Evolutionary conservation across 2,113 vertebrate genomes (phyloP).

Genomic region (Chelonoidis abingdonii): DNA sequence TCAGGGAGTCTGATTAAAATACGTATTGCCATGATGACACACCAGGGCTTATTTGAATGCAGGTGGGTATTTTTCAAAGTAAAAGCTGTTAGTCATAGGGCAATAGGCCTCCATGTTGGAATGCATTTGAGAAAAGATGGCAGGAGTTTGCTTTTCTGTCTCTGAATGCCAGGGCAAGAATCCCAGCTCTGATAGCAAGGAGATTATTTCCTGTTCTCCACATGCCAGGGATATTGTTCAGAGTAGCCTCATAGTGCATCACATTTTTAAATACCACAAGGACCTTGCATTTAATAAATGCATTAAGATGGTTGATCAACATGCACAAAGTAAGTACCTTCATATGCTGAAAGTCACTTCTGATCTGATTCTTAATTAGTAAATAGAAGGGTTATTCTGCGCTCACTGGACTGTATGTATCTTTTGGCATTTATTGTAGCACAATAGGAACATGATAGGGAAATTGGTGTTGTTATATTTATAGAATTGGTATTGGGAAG

Average conservation of each 20-base stretch:
- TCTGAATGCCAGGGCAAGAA: neutral
- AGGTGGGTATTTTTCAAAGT: neutral
- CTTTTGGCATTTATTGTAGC: neutral
- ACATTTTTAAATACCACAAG: neutral
- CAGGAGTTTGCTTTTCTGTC: neutral
- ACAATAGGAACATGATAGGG: neutral
- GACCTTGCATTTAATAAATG: neutral
- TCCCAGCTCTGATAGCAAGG: conserved; percentile 7
- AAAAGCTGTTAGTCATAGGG: neutral
- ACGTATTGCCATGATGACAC: too few species aligned
- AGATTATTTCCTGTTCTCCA: conserved; percentile 25
- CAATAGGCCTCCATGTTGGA: neutral
- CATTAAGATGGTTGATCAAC: neutral
- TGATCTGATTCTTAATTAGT: neutral
- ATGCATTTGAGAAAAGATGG: neutral
- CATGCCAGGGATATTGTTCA: neutral
- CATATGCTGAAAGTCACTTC: neutral
- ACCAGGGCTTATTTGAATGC: neutral
- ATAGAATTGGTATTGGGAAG: neutral
- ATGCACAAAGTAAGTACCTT: neutral
- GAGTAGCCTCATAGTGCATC: neutral
- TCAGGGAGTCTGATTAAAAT: neutral
- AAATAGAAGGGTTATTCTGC: neutral
- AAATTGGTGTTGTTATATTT: neutral
- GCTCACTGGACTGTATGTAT: neutral